Base-by-base conservation (phyloP, 2,888 invertebrate species). In the Cinara cedri region DNA sequence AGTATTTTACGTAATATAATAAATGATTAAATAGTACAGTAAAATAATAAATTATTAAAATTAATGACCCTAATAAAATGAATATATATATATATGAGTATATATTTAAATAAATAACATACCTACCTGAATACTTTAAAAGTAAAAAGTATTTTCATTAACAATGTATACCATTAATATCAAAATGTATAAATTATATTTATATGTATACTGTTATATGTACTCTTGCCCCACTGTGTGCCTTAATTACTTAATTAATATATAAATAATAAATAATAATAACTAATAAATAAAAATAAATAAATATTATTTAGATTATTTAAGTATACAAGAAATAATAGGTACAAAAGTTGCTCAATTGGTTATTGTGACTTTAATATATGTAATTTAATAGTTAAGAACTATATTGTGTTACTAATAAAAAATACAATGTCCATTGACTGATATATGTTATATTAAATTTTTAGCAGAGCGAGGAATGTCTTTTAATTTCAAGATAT, bases 331-430 rank as follows among this genome's bases (percentile, higher is more conserved):
- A 6, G 34, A 34, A 34, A 34, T 34, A 4, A 34, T 70, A 70
- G n/a, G 9, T 62, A 42, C 51, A 19, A 54, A 19, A 54, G 68
- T 34, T 34, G 34, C 3, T 19, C 51, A 68, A 70, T 42, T 54
- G n/a, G 26, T 14, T 14, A 13, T n/a, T 19, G 14, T 70, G 54
- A 70, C 54, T 19, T 70, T 42, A 70, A 54, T 42, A n/a, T n/a
- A 19, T 4, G 16, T 55, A 55, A 42, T 55, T 55, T 24, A 71
- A 13, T 42, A 55, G 71, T 71, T 71, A 16, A 71, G 42, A 55
- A 16, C n/a, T 51, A 16, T 21, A 55, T 54, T 14, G 42, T 42
- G 71, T 42, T 21, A 14, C 13, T 13, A 42, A 42, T 19, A 55
- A 24, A 46, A 16, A 42, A 24, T 24, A 55, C n/a, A n/a, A n/a